phyloP scores from a whole-genome alignment of 2,888 invertebrate genomes.

The Cistogaster globosa region DNA sequence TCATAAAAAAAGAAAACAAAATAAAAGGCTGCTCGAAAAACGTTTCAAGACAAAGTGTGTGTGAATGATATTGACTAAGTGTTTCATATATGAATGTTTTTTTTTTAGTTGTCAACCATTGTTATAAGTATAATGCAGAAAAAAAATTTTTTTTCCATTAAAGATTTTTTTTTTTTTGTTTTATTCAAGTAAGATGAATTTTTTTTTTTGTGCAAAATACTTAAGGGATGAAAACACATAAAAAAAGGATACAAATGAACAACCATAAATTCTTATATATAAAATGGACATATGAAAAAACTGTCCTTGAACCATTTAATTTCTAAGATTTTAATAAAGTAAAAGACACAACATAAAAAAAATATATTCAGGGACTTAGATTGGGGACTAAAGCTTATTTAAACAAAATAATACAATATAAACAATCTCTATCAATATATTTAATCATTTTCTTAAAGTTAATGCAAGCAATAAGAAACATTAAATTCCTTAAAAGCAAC shows the following conservation, averaged over 20 bases:
- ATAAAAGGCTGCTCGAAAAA: constrained; percentile 1
- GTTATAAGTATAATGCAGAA: constrained; percentile 1
- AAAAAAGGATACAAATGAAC: neutral
- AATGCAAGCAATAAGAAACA: neutral
- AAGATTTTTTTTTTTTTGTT: neutral
- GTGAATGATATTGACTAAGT: constrained; percentile 22
- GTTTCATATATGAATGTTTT: constrained; percentile 42
- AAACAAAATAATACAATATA: neutral
- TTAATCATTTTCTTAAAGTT: neutral
- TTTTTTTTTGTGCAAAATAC: constrained; percentile 14
- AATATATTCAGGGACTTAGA: neutral
- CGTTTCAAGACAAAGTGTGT: constrained; percentile 7
- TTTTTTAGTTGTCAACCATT: constrained; percentile 38
- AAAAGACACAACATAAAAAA: neutral
- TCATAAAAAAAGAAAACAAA: neutral
- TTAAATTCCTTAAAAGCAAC: neutral
- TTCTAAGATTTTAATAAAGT: neutral
- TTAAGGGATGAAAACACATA: constrained; percentile 35
- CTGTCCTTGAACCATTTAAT: neutral
- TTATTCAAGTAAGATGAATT: neutral
- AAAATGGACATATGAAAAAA: constrained; percentile 9
- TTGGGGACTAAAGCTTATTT: neutral
- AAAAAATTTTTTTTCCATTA: neutral
- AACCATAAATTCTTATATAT: constrained; percentile 20
- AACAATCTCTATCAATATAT: neutral